phyloP scores from a whole-genome alignment of 2,888 invertebrate genomes.

The Molorchus minor region DNA sequence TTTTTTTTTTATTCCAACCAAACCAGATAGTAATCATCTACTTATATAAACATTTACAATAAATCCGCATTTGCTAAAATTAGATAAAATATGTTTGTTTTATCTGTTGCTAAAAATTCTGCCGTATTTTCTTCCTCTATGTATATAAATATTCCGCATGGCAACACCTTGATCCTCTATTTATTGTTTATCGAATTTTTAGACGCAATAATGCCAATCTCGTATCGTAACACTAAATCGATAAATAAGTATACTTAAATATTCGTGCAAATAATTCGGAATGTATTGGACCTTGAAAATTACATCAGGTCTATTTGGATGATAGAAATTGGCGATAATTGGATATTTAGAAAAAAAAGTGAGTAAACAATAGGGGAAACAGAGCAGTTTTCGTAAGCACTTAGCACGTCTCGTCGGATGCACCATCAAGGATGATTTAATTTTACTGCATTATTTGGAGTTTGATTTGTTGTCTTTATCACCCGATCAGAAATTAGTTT shows the following conservation, averaged over 20 bases:
- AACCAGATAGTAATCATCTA: no score
- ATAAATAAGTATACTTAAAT: background rate
- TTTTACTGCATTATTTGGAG: no score
- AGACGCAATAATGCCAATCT: slow-evolving; percentile 6
- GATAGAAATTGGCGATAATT: no score
- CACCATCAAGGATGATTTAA: no score
- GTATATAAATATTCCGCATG: slow-evolving; percentile 10
- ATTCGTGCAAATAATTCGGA: background rate
- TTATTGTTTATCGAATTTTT: slow-evolving; percentile 17
- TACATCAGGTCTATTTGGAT: background rate
- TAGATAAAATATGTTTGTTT: slow-evolving; percentile 5
- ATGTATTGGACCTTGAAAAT: background rate
- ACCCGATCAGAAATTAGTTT: no score
- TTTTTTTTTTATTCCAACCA: no score
- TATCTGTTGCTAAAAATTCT: background rate
- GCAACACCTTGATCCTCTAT: slow-evolving; percentile 5
- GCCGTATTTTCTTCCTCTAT: background rate
- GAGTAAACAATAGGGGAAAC: no score
- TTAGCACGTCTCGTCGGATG: no score
- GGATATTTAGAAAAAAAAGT: no score
- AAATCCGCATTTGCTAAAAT: slow-evolving; percentile 5
- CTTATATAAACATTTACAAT: no score
- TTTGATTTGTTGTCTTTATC: no score
- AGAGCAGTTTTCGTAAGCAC: no score
- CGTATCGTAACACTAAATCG: slow-evolving; percentile 3